Base-by-base conservation (phyloP, 2,113 vertebrate species). In the Hirundichthys speculiger region DNA sequence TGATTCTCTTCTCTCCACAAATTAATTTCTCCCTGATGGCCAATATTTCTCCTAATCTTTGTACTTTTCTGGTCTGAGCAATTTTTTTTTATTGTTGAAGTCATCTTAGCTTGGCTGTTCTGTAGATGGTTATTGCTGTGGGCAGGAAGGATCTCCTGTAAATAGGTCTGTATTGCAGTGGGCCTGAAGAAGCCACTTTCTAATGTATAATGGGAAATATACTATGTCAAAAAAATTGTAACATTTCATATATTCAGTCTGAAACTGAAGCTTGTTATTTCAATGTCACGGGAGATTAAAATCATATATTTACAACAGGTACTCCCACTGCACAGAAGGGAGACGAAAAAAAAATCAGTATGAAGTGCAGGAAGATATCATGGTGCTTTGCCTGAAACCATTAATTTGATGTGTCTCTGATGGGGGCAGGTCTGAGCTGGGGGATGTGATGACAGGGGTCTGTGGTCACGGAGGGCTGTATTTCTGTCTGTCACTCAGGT, bases 361-460 rank as follows among this genome's bases (percentile, higher is more conserved):
- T 56, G 52, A 30, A 19, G 48, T 34, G 30, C 11, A 10, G 2
- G 30, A 10, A 48, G 43, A 24, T 34, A 40, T 72, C 48, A 78
- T 78, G 50, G 51, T 13, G 11, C 50, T 64, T 38, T 61, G 73
- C 47, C 50, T 68, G 43, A 74, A 71, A 73, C 45, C 64, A 79
- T 65, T 77, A 77, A 81, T 86, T 72, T 65, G 56, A 76, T 77
- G 34, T 14, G 8, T 67, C 30, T 64, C 25, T 71, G 52, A 52
- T 51, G 41, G 49, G 45, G 67, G 56, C 1, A 24, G 56, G 40
- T 47, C 57, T 19, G 40, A 4, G 7, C 72, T 39, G 11, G 9
- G 30, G 39, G 72, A 43, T 43, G 51, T 61, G 62, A 80, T 64
- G 43, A 79, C 73, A 40, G 49, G 19, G 50, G 50, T 47, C 39